Evolutionary conservation across 2,113 vertebrate species (phyloP).

Genomic region (Furnarius figulus): DNA sequence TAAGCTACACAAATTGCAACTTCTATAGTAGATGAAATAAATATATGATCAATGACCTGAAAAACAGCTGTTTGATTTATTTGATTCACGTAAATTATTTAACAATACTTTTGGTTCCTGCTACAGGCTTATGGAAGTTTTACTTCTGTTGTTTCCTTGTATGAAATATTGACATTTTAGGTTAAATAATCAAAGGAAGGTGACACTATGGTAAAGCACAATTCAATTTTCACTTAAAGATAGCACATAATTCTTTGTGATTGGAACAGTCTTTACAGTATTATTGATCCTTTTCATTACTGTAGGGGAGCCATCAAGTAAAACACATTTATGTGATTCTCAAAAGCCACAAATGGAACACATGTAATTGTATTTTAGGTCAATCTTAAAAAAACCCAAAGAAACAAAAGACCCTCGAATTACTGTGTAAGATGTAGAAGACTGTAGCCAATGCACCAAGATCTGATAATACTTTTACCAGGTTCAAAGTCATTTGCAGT

Average conservation of each 20-base stretch:
- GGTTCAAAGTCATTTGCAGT: constrained; percentile 52
- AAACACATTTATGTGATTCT: constrained; percentile 64
- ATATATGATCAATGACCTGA: constrained; percentile 49
- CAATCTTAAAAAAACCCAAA: not conserved
- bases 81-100: constrained; percentile 23
- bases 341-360: constrained; percentile 71
- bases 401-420: not conserved
- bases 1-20: not conserved
- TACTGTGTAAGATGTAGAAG: not conserved
- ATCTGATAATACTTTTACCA: not conserved
- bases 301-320: constrained; percentile 69
- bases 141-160: constrained; percentile 46
- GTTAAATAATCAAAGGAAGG: constrained; percentile 81
- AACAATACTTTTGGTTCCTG: constrained; percentile 40
- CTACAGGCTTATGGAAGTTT: constrained; percentile 20
- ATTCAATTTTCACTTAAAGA: constrained; percentile 82
- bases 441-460: not conserved
- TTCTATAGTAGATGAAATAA: constrained; percentile 24
- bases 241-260: constrained; percentile 73
- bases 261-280: constrained; percentile 69
- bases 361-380: constrained; percentile 61
- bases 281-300: constrained; percentile 76
- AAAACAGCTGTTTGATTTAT: constrained; percentile 45
- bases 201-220: constrained; percentile 71
- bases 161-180: constrained; percentile 72